Conservation (phyloP, 2,888 invertebrate genomes). For the Mythimna pallens region DNA sequence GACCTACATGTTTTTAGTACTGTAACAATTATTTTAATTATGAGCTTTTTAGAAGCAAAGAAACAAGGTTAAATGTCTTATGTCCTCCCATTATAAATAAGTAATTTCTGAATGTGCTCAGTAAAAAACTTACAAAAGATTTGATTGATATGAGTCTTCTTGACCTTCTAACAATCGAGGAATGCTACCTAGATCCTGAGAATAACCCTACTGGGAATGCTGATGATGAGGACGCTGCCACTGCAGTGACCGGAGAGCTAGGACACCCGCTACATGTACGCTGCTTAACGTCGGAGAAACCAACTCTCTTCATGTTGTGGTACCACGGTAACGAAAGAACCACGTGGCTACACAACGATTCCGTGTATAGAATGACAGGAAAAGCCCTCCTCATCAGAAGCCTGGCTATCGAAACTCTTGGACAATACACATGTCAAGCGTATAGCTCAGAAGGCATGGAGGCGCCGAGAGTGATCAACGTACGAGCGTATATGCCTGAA, state of each 20-base stretch:
- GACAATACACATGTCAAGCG: slow-evolving; percentile 97
- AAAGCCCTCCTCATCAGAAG: slow-evolving; percentile 94
- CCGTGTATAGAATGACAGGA: slow-evolving; percentile 94
- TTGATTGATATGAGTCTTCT: slow-evolving; percentile 49
- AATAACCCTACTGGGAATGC: slow-evolving; percentile 91
- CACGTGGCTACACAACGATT: slow-evolving; percentile 93
- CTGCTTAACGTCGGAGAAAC: slow-evolving; percentile 95
- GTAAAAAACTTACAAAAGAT: not conserved
- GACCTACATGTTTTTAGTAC: not conserved
- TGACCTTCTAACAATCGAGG: slow-evolving; percentile 69
- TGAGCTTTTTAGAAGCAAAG: not conserved
- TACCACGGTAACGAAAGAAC: slow-evolving; percentile 93
- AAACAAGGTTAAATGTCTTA: slow-evolving; percentile 12
- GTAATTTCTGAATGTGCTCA: slow-evolving; percentile 33
- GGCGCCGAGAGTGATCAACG: slow-evolving; percentile 93
- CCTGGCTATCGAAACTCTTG: slow-evolving; percentile 93
- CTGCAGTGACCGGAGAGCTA: slow-evolving; percentile 92
- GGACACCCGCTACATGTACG: slow-evolving; percentile 93
- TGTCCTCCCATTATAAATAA: slow-evolving; percentile 68
- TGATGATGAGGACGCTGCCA: slow-evolving; percentile 91
- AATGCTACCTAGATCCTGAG: slow-evolving; percentile 89
- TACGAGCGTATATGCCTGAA: slow-evolving; percentile 94
- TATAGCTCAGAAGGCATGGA: slow-evolving; percentile 95
- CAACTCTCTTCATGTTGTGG: slow-evolving; percentile 95
- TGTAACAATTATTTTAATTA: not conserved